phyloP scores from a whole-genome alignment of 2,113 vertebrate species.

The Elanus axillaris region DNA sequence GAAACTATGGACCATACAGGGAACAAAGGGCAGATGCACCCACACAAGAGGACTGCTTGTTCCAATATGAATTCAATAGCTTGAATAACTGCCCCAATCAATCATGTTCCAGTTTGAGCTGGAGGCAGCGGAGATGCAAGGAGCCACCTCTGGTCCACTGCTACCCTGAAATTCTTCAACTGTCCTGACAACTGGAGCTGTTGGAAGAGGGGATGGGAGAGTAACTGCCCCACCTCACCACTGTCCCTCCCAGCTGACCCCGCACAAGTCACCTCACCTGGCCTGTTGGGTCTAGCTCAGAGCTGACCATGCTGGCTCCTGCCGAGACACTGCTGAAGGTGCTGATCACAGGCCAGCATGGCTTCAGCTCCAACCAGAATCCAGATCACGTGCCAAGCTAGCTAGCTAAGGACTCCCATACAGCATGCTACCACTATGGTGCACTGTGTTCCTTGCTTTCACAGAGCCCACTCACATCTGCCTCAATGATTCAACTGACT shows the following conservation, averaged over 20 bases:
- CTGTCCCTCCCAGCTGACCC: rapidly evolving
- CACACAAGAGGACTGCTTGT: no score
- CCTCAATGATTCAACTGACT: rapidly evolving
- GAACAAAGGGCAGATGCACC: not conserved
- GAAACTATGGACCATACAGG: rapidly evolving
- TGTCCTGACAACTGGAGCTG: not conserved
- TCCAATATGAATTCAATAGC: not conserved
- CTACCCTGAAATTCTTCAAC: not conserved
- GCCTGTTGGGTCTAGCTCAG: not conserved
- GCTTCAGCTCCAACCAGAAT: not conserved
- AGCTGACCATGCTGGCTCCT: not conserved
- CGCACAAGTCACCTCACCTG: not conserved
- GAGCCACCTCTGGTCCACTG: rapidly evolving
- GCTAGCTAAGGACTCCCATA: not conserved
- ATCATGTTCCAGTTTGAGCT: not conserved
- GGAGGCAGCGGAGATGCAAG: not conserved
- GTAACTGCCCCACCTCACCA: no score
- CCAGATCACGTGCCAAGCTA: not conserved
- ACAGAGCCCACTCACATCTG: not conserved
- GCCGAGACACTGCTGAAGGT: rapidly evolving
- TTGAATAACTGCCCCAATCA: not conserved
- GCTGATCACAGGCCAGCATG: rapidly evolving
- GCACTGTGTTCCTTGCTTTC: not conserved
- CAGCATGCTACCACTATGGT: rapidly evolving
- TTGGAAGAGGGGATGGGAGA: not conserved